Base-by-base conservation (phyloP, 2,888 invertebrate species). In the Horisme vitalbata region DNA sequence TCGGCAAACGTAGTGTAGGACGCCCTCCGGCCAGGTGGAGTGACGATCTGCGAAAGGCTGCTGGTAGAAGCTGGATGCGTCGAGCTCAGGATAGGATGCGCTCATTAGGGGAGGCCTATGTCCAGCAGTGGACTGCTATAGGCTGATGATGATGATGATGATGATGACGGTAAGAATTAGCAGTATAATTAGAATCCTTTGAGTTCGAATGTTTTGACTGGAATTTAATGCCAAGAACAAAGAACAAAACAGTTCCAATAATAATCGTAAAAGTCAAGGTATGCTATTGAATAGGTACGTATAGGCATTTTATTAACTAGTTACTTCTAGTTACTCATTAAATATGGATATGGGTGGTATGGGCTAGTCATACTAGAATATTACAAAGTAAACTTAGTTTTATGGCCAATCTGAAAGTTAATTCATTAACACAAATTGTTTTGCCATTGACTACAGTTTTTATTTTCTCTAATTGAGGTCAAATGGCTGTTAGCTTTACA, bases 381-480 rank as follows among this genome's bases (percentile, higher is more conserved):
- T n/a, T 37, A 34, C 28, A 43, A 44, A 44, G 38, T 49, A 49
- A 48, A 39, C 39, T 46, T 23, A 44, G 31, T 44, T 52, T 44
- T 47, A 52, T 52, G 52, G 52, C 59, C 65, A 68, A 75, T 75
- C 68, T 70, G 66, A 65, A 63, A 65, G 68, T 68, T 68, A 67
- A 75, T 75, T 78, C 70, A 76, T 79, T 77, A 76, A 66, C 70
- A 70, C 67, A 74, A 79, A 84, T 82, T 80, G 76, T 77, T 82
- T 79, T 79, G 83, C 79, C 84, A 83, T 84, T 84, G 83, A 66
- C 59, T 63, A 65, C 45, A 72, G 69, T 79, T 81, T 78, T 76
- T 80, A 74, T 77, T 79, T 79, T 79, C 67, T 71, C 70, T 79
- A 81, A 83, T 82, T 84, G 78, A 74, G 80, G 82, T 75, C 76